Evolutionary conservation across 2,113 vertebrate species (phyloP).

Genomic region (Corvus cornix): DNA sequence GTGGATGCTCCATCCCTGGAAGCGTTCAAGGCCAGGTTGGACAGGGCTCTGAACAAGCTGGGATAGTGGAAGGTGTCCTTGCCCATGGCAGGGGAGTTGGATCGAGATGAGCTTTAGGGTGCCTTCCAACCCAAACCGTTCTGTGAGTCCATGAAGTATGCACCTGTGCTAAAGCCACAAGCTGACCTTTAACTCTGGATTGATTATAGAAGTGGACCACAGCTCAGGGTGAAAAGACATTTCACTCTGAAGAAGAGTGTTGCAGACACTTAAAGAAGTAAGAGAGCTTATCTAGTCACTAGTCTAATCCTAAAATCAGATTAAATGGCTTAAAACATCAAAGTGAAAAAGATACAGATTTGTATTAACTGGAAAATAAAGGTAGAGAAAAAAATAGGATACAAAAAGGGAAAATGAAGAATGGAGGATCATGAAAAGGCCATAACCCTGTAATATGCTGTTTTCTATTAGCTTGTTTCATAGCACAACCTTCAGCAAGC

Average conservation of each 20-base stretch:
- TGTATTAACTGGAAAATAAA: neutral
- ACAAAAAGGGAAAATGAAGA: neutral
- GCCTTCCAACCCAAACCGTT: neutral
- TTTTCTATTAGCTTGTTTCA: neutral
- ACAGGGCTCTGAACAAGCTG: neutral
- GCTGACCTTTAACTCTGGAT: neutral
- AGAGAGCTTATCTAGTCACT: neutral
- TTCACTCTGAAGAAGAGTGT: too few species aligned
- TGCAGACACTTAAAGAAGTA: neutral
- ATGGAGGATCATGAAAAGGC: neutral
- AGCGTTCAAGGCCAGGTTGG: neutral
- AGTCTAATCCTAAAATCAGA: neutral
- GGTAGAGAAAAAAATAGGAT: neutral
- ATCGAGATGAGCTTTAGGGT: neutral
- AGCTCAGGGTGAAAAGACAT: neutral
- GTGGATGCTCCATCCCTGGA: neutral
- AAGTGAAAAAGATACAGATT: neutral
- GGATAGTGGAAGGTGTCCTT: neutral
- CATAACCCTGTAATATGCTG: neutral
- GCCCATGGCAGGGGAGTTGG: too few species aligned
- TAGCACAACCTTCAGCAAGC: neutral
- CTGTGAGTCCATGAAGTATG: neutral
- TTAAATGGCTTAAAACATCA: neutral
- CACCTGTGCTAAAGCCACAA: neutral
- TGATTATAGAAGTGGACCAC: neutral